Conservation (phyloP, 64 coral and sea anemone genomes). For the Hydrozoanthus tunicans region DNA sequence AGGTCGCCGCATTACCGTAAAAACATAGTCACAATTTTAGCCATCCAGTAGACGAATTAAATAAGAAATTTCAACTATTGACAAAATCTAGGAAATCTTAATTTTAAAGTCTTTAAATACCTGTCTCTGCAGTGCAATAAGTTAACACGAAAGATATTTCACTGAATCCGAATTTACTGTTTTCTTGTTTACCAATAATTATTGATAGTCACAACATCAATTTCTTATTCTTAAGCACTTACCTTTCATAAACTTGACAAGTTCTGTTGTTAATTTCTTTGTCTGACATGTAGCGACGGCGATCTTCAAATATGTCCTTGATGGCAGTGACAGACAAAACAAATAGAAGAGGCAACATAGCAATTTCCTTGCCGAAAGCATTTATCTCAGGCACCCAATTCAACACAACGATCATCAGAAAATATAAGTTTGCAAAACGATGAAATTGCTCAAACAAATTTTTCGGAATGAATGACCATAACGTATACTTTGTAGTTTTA, state of each 20-base stretch:
- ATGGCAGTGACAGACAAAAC: constrained; percentile 91
- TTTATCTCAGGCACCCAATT: constrained; percentile 98
- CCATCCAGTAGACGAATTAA: no score
- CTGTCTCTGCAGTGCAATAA: no score
- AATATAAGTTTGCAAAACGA: constrained; percentile 99
- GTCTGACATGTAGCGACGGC: constrained; percentile 88
- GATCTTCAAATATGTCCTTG: constrained; percentile 99
- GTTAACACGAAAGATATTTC: no score
- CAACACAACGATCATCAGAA: constrained; percentile 88
- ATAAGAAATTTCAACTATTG: no score
- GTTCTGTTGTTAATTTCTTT: constrained; percentile 91
- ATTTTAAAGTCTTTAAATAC: no score
- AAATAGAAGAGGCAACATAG: constrained; percentile 89
- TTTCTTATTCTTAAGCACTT: background rate
- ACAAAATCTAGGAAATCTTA: no score
- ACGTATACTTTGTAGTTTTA: constrained; percentile 98
- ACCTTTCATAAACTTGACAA: constrained; percentile 91
- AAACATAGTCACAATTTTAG: no score
- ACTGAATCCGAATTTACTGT: no score
- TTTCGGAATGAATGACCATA: constrained; percentile 96
- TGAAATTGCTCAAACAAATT: constrained; percentile 99
- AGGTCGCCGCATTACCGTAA: no score
- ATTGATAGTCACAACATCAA: no score
- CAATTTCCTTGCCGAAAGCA: constrained; percentile 96
- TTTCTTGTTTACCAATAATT: background rate